Conservation (phyloP, 1,140 invertebrate species). For the Chlorops oryzae region DNA sequence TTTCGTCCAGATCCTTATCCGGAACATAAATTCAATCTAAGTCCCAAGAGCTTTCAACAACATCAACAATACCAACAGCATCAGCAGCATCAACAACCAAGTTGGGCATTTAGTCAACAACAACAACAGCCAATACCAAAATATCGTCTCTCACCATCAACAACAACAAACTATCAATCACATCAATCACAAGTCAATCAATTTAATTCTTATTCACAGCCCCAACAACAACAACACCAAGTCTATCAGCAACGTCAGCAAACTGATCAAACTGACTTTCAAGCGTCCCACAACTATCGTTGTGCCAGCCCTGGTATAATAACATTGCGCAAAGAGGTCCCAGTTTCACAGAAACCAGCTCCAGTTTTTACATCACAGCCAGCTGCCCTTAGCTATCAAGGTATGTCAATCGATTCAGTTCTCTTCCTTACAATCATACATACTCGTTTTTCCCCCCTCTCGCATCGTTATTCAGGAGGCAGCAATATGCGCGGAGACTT, state of each 20-base stretch:
- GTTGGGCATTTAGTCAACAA: constrained; percentile 8
- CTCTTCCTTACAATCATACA: neutral
- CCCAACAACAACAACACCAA: constrained; percentile 24
- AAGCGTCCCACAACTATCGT: constrained; percentile 21
- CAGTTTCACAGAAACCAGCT: constrained; percentile 63
- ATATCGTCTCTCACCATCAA: constrained; percentile 28
- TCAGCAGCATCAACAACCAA: constrained; percentile 13
- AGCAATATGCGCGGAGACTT: constrained; percentile 73
- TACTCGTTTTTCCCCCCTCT: constrained; percentile 1
- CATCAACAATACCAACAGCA: constrained; percentile 17
- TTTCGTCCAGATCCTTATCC: too few species aligned
- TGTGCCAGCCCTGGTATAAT: constrained; percentile 53
- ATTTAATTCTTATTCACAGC: constrained; percentile 46
- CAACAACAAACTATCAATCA: constrained; percentile 17
- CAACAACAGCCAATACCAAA: constrained; percentile 8
- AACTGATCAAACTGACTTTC: constrained; percentile 22
- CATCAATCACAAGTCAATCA: constrained; percentile 14
- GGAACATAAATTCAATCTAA: too few species aligned
- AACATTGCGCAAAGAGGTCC: constrained; percentile 61
- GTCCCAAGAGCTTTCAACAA: too few species aligned
- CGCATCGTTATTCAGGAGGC: constrained; percentile 52
- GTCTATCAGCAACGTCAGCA: constrained; percentile 37
- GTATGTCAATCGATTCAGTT: constrained; percentile 35
- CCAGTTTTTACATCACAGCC: constrained; percentile 63
- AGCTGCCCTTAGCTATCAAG: constrained; percentile 59